These are phyloP conservation scores for Palythoa caribaeorum DNA, from an alignment of 92 coral and sea anemone species.

Conservation along the genomic window DNA sequence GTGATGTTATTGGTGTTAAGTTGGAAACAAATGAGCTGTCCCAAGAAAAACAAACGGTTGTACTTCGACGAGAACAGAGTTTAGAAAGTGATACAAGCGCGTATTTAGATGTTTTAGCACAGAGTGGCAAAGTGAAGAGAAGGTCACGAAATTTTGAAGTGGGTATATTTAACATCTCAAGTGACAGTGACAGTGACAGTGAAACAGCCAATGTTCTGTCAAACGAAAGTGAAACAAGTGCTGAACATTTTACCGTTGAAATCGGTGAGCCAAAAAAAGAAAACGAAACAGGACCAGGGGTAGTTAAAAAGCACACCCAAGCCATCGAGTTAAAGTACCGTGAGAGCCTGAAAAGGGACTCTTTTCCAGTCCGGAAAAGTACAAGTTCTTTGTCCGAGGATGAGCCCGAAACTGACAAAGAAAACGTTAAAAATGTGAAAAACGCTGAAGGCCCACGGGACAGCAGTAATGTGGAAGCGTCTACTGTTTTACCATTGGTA, in stretches of 20 bases:
- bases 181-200: constrained; percentile 68
- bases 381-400: constrained; percentile 39
- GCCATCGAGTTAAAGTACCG: constrained; percentile 55
- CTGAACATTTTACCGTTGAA: neutral
- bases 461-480: neutral
- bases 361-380: constrained; percentile 16
- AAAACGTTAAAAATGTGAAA: neutral
- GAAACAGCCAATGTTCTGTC: constrained; percentile 38
- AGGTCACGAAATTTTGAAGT: constrained; percentile 85
- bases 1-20: constrained; percentile 35
- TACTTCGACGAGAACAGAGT: constrained; percentile 2
- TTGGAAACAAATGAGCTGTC: constrained; percentile 25
- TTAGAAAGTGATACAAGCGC: neutral
- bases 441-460: neutral
- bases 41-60: constrained; percentile 2
- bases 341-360: constrained; percentile 25
- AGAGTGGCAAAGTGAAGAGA: constrained; percentile 87
- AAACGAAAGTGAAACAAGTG: constrained; percentile 20
- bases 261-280: constrained; percentile 36
- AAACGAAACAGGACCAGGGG: constrained; percentile 52
- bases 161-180: constrained; percentile 64
- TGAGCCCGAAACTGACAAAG: constrained; percentile 45
- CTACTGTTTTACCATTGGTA: neutral
- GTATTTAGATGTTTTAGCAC: constrained; percentile 60
- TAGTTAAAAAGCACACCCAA: constrained; percentile 77